phyloP scores from a whole-genome alignment of 2,797 vertebrate genomes.

The Helarctos malayanus region DNA sequence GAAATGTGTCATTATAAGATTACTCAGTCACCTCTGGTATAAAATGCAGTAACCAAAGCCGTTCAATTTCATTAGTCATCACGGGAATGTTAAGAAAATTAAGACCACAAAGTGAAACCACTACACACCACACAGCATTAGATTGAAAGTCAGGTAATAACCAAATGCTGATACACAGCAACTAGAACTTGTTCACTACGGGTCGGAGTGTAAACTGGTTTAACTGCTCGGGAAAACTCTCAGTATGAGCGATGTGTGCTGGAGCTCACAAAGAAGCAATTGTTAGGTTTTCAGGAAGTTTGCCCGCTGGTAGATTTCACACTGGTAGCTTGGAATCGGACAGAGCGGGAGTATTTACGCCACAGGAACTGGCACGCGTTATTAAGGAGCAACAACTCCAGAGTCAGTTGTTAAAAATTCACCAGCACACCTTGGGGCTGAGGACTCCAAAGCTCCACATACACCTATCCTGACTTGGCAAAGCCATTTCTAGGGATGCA shows the following conservation, averaged over 20 bases:
- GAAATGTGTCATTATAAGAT: background rate
- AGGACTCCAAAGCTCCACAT: background rate
- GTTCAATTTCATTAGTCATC: background rate
- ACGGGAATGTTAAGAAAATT: background rate
- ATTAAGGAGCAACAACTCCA: background rate
- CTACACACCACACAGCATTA: background rate
- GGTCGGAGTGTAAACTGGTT: background rate
- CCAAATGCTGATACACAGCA: background rate
- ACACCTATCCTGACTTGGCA: background rate
- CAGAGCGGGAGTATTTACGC: background rate
- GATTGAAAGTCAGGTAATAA: background rate
- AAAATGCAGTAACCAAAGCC: background rate
- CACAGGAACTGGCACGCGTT: background rate
- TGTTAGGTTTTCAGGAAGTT: background rate
- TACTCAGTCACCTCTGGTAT: background rate
- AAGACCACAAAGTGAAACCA: background rate
- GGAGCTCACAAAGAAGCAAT: background rate
- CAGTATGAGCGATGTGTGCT: background rate
- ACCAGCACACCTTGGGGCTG: background rate
- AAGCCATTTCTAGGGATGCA: background rate
- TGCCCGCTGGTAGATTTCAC: background rate
- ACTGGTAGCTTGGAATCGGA: background rate
- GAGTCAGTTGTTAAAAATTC: background rate
- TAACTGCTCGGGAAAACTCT: background rate
- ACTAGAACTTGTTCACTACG: background rate